Conservation (phyloP, 2,113 vertebrate species). For the Sula dactylatra region DNA sequence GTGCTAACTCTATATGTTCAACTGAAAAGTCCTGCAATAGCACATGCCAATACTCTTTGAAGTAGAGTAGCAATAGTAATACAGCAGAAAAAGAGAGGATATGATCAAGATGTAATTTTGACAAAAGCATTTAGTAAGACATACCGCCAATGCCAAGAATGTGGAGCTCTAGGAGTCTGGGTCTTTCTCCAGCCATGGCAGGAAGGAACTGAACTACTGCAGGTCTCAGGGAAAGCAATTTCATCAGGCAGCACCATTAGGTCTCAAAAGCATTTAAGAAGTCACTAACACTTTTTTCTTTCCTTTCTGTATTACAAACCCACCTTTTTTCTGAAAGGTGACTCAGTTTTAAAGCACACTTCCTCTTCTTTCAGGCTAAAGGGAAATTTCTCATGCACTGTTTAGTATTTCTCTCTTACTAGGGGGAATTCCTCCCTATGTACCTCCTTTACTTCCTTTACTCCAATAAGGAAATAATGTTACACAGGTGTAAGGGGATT, state of each 20-base stretch:
- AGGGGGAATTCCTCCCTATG: not conserved
- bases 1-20: not conserved
- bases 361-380: not conserved
- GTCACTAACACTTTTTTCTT: not conserved
- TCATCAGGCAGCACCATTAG: not conserved
- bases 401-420: not conserved
- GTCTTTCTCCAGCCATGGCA: not conserved
- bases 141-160: not conserved
- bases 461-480: not conserved
- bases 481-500: not conserved
- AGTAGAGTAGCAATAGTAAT: not conserved
- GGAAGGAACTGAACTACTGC: not conserved
- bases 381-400: not conserved
- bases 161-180: not conserved
- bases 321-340: not conserved
- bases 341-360: not conserved
- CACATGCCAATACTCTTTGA: not conserved
- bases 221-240: not conserved
- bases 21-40: not conserved
- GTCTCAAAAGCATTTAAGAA: not conserved
- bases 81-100: not conserved
- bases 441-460: not conserved
- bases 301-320: not conserved
- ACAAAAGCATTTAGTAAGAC: not conserved
- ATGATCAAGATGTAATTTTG: not conserved